Conservation (phyloP, 2,888 invertebrate genomes). For the Chymomyza procnemis region DNA sequence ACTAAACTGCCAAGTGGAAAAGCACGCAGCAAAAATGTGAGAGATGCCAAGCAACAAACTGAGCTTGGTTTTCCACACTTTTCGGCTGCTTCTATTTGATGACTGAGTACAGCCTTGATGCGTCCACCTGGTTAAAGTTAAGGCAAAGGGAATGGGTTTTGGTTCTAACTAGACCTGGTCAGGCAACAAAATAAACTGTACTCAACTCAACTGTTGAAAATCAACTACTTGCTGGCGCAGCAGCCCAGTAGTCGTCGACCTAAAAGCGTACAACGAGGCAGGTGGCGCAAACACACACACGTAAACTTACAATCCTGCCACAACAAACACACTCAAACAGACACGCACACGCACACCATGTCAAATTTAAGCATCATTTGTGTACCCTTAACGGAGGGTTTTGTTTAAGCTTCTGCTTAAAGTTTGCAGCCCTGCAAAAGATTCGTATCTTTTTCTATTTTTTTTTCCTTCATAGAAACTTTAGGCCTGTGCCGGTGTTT, state of each 20-base stretch:
- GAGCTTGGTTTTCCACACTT: constrained; percentile 11
- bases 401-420: background rate
- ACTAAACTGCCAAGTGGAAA: constrained; percentile 26
- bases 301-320: background rate
- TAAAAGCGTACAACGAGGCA: constrained; percentile 7
- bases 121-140: constrained; percentile 45
- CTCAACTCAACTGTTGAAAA: constrained; percentile 69
- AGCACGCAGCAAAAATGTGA: constrained; percentile 62
- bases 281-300: background rate
- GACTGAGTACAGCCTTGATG: constrained; percentile 15
- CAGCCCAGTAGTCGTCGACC: constrained; percentile 35
- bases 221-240: constrained; percentile 51
- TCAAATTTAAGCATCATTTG: background rate
- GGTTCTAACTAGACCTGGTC: background rate
- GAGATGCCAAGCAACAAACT: constrained; percentile 32
- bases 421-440: too few species aligned
- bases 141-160: background rate
- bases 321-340: background rate
- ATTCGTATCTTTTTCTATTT: too few species aligned
- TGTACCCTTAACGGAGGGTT: background rate
- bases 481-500: too few species aligned
- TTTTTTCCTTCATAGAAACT: too few species aligned
- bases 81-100: constrained; percentile 15
- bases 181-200: constrained; percentile 54
- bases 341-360: background rate